Conservation (phyloP, 2,888 invertebrate genomes). For the Lepeophtheirus nordmannii region DNA sequence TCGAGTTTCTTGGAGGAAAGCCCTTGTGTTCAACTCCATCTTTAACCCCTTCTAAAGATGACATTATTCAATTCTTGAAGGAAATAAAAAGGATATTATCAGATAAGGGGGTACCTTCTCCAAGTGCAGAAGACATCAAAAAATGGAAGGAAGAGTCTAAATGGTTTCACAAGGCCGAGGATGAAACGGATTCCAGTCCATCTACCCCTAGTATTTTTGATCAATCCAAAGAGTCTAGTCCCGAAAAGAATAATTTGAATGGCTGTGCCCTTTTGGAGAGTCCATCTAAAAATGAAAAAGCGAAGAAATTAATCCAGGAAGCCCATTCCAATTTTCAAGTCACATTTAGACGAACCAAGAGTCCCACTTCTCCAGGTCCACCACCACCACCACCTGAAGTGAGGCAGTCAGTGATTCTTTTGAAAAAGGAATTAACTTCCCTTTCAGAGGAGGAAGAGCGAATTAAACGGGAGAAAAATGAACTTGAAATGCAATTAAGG, state of each 20-base stretch:
- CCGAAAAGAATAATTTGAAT: no score
- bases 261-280: background rate
- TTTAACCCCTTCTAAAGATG: background rate
- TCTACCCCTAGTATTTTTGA: background rate
- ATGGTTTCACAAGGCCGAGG: background rate
- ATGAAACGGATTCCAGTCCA: background rate
- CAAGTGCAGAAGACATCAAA: background rate
- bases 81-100: background rate
- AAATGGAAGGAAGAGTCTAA: background rate
- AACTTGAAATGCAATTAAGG: background rate
- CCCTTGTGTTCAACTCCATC: background rate
- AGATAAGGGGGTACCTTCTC: no score
- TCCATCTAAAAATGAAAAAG: background rate
- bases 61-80: background rate
- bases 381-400: background rate
- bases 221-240: background rate
- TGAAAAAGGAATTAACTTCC: background rate
- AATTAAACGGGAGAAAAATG: conserved; percentile 3
- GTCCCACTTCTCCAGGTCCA: background rate
- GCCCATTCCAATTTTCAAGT: background rate
- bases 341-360: background rate
- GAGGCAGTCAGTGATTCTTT: background rate
- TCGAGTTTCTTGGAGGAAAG: conserved; percentile 9
- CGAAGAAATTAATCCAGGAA: background rate
- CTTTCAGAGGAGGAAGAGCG: conserved; percentile 2